phyloP scores from a whole-genome alignment of 2,797 vertebrate genomes.

The Diceros bicornis region DNA sequence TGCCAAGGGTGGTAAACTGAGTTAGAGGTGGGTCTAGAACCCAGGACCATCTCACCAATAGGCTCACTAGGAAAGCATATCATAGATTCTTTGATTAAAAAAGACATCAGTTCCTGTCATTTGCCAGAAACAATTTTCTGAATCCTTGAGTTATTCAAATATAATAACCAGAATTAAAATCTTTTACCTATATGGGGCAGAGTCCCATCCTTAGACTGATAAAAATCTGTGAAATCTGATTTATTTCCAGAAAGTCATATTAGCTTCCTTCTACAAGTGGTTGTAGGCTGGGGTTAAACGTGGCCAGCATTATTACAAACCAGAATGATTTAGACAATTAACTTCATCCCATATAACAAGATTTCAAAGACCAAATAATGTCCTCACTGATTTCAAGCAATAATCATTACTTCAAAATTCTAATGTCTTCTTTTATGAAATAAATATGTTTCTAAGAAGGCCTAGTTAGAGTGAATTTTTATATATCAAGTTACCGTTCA shows the following conservation, averaged over 20 bases:
- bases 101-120: not conserved
- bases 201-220: not conserved
- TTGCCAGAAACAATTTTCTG: conserved; percentile 47
- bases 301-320: conserved; percentile 62
- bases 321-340: conserved; percentile 72
- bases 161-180: conserved; percentile 51
- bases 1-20: conserved; percentile 42
- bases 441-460: conserved; percentile 60
- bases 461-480: conserved; percentile 49
- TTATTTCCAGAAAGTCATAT: conserved; percentile 65
- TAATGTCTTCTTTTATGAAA: conserved; percentile 57
- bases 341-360: conserved; percentile 60
- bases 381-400: conserved; percentile 65
- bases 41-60: not conserved
- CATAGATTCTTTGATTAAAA: conserved; percentile 53
- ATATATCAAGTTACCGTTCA: conserved; percentile 66
- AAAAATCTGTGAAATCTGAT: conserved; percentile 52
- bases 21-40: not conserved
- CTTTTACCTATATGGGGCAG: not conserved
- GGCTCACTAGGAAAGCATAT: conserved; percentile 40
- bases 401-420: conserved; percentile 68
- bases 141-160: conserved; percentile 54
- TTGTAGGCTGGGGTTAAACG: not conserved
- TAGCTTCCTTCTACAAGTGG: conserved; percentile 41
- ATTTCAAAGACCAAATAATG: conserved; percentile 71